Evolutionary conservation across 2,888 invertebrate genomes (phyloP).

Genomic region (Molorchus minor): DNA sequence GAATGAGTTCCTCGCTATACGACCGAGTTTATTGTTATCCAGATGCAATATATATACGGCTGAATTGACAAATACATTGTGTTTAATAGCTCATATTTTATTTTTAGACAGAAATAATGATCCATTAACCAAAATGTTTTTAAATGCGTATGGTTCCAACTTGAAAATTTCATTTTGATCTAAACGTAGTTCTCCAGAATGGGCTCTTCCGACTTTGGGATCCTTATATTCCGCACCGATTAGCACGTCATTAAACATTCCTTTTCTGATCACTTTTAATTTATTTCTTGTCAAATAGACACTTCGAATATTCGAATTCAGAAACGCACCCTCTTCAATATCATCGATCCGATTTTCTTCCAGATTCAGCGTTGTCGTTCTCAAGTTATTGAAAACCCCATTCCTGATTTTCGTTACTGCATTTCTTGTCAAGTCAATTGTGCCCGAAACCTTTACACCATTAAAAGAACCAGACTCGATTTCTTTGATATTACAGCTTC

Average conservation of each 20-base stretch:
- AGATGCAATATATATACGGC: not conserved
- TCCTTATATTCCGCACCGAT: not conserved
- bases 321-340: slow-evolving; percentile 2
- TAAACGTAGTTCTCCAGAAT: not conserved
- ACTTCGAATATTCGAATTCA: not conserved
- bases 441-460: not conserved
- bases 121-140: not conserved
- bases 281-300: not conserved
- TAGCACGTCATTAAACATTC: not conserved
- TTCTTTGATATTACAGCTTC: not conserved
- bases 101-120: not conserved
- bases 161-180: slow-evolving; percentile 2
- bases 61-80: not conserved
- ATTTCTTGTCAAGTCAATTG: not conserved
- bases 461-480: not conserved
- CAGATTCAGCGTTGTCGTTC: not conserved
- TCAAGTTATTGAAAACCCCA: slow-evolving; percentile 1
- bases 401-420: not conserved
- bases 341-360: slow-evolving; percentile 6
- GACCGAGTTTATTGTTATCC: not conserved
- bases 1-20: not conserved
- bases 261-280: not conserved
- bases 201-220: not conserved
- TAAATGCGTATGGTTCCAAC: slow-evolving; percentile 1
- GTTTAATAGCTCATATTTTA: not conserved